A percentile compares a stretch with the other conserved stretches of the same genome.
Conservation (phyloP, 2,888 invertebrate genomes). For the Sarcophaga subvicina region DNA sequence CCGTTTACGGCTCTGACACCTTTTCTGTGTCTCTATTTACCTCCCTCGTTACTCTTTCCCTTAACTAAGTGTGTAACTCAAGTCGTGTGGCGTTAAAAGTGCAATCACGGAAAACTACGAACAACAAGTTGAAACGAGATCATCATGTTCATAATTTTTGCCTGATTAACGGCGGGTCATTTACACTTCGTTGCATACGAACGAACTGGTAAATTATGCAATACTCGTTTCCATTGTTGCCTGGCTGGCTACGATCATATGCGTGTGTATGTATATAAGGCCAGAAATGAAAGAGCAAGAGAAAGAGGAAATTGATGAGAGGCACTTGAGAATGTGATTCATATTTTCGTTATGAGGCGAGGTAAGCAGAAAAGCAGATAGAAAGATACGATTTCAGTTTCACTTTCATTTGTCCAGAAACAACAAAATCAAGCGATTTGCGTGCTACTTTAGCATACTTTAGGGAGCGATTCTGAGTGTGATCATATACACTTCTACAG, state of each 20-base stretch:
- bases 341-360: neutral
- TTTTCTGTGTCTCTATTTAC: constrained; percentile 37
- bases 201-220: constrained; percentile 75
- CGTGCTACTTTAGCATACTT: constrained; percentile 64
- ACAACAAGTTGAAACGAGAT: constrained; percentile 45
- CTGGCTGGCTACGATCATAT: too few relatives aligned
- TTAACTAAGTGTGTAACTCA: too few relatives aligned
- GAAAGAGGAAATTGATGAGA: neutral
- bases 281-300: neutral
- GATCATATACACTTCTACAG: too few relatives aligned
- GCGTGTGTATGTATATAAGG: too few relatives aligned
- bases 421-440: neutral
- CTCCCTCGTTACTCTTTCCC: neutral
- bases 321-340: neutral
- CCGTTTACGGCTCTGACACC: constrained; percentile 65
- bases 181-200: constrained; percentile 69
- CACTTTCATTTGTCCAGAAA: constrained; percentile 73
- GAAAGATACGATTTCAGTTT: constrained; percentile 68
- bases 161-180: constrained; percentile 68
- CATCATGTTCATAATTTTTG: constrained; percentile 23
- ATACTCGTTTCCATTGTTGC: constrained; percentile 57
- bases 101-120: constrained; percentile 69
- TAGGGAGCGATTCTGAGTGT: constrained; percentile 63
- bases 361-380: neutral
- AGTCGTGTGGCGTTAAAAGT: constrained; percentile 70